Evolutionary conservation across 2,888 invertebrate species (phyloP).

Genomic region (Ferdinandea cuprea): DNA sequence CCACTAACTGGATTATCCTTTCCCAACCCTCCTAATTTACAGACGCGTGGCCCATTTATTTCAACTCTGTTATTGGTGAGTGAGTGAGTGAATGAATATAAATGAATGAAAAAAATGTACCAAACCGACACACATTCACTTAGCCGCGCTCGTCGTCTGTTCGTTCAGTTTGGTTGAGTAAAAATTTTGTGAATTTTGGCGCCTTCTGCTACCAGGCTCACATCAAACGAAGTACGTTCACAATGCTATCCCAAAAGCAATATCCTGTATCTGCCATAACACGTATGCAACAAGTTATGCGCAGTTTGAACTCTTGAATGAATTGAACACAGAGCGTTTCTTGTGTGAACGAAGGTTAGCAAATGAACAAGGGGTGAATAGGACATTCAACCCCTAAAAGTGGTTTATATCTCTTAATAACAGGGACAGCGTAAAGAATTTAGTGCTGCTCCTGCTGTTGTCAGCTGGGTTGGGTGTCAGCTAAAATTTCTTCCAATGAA

Average conservation of each 20-base stretch:
- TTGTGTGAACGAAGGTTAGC: slow-evolving; percentile 4
- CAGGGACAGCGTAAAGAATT: not conserved
- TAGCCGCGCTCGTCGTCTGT: too few species aligned
- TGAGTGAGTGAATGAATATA: not conserved
- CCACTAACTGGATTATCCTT: slow-evolving; percentile 66
- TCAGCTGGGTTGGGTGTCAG: not conserved
- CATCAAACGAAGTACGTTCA: slow-evolving; percentile 28
- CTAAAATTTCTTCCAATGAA: too few species aligned
- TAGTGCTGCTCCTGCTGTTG: slow-evolving; percentile 1
- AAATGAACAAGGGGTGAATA: slow-evolving; percentile 3
- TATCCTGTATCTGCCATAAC: slow-evolving; percentile 10
- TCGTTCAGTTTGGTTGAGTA: slow-evolving; percentile 39
- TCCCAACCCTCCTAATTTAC: slow-evolving; percentile 1
- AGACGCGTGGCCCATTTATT: too few species aligned
- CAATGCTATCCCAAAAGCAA: slow-evolving; percentile 5
- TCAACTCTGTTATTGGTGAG: too few species aligned
- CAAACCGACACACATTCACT: too few species aligned
- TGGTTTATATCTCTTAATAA: slow-evolving; percentile 1
- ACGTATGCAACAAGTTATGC: slow-evolving; percentile 20
- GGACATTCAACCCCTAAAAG: slow-evolving; percentile 42
- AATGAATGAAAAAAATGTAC: slow-evolving; percentile 9
- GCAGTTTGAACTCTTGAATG: slow-evolving; percentile 42
- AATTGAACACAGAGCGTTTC: slow-evolving; percentile 1
- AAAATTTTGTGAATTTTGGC: slow-evolving; percentile 76
- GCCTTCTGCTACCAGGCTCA: slow-evolving; percentile 72